Base-by-base conservation (phyloP, 2,113 vertebrate genomes). In the Clarias macrocephalus region DNA sequence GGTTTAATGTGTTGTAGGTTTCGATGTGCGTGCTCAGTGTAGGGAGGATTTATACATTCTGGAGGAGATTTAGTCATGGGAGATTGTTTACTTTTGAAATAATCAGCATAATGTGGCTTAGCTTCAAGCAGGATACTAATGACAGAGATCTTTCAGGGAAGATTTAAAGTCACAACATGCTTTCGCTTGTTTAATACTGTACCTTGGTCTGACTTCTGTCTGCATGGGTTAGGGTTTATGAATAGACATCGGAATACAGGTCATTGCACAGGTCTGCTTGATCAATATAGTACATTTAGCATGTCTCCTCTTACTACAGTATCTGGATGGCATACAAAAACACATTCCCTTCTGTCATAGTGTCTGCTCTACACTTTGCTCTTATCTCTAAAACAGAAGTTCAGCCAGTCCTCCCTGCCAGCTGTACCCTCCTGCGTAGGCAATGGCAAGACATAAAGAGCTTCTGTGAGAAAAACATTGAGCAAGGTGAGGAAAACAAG, bases 281-380 rank as follows among this genome's bases (percentile, higher is more conserved):
- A 42, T 56, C n/a, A 28, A 56, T 80, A 52, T 52, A 12, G n/a
- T 48, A 62, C 65, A 37, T 62, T 79, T 59, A 9, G 42, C 18
- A 3, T 28, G 59, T 73, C 13, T 18, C 6, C 8, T 75, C 37
- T 54, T 19, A 21, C 30, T 54, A n/a, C n/a, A n/a, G n/a, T n/a
- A 33, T 86, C 56, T 85, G 77, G 80, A 80, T 85, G 65, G n/a
- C 77, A 15, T 57, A 56, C 59, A 66, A 60, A 76, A 80, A 86
- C 87, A 62, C 83, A 86, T 86, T 89, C 83, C 76, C 57, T 84
- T 72, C 84, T 89, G 79, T 88, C 88, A 88, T 25, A 65, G 56
- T 83, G 57, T 42, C 52, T 59, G 68, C 68, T 57, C 57, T 37
- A 37, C 84, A 80, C 72, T 85, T 85, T 80, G 82, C 59, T 80